A percentile compares a stretch with the other conserved stretches of the same genome.
These are phyloP conservation scores for Drosophila hamatofila DNA, from an alignment of 2,888 invertebrate species.

Conservation along the genomic window DNA sequence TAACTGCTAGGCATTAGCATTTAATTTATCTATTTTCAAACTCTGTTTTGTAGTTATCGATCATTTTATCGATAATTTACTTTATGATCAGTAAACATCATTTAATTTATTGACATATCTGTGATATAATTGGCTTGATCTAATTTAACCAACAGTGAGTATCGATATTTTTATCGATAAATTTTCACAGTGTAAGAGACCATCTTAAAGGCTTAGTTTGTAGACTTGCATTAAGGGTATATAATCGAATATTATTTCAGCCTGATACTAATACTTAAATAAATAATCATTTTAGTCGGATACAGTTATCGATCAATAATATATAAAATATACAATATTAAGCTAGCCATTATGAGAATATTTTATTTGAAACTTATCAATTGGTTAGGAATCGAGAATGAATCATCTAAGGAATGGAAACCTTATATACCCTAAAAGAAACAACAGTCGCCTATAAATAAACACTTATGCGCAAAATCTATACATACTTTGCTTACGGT, in stretches of 20 bases:
- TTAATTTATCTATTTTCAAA: background rate
- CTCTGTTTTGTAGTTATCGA: background rate
- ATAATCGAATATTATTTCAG: no score
- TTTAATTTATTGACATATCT: no score
- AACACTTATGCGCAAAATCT: slow-evolving; percentile 18
- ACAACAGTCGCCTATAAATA: background rate
- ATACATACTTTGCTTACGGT: background rate
- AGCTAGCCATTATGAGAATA: background rate
- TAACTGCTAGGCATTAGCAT: no score
- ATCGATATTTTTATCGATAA: background rate
- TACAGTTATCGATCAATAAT: background rate
- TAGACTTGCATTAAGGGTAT: no score
- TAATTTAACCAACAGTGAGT: no score
- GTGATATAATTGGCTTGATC: no score
- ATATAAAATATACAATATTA: background rate
- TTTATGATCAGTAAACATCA: background rate
- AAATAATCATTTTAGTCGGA: no score
- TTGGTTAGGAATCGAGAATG: background rate
- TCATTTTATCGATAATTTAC: background rate
- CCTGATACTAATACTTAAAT: no score
- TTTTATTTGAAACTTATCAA: background rate
- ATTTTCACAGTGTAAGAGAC: background rate
- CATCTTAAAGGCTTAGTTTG: no score
- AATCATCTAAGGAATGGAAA: background rate
- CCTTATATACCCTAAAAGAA: slow-evolving; percentile 2